These are phyloP conservation scores for Cephalopachus bancanus DNA, from an alignment of 2,797 vertebrate species.

Conservation along the genomic window DNA sequence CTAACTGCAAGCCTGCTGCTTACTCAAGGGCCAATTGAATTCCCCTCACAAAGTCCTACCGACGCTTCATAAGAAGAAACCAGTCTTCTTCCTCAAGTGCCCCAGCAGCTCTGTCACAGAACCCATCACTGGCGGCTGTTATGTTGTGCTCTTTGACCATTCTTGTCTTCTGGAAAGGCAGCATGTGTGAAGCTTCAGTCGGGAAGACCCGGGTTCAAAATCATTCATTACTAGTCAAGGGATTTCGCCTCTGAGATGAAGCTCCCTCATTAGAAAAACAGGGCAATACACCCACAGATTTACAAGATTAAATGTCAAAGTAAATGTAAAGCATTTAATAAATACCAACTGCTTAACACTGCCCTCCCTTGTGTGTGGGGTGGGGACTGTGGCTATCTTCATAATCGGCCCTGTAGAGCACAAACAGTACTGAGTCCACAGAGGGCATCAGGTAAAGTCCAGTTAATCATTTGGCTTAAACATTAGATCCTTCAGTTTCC, in stretches of 20 bases:
- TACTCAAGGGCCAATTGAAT: slow-evolving; percentile 62
- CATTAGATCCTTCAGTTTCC: background rate
- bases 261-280: slow-evolving; percentile 27
- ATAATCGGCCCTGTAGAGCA: background rate
- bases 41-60: background rate
- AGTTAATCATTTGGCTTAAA: slow-evolving; percentile 13
- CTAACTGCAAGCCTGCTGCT: slow-evolving; percentile 44
- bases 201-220: background rate
- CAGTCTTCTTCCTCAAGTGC: background rate
- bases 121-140: background rate
- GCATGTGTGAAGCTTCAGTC: background rate
- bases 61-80: background rate
- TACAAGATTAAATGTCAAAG: slow-evolving; percentile 31
- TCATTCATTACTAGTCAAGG: background rate
- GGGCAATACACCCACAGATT: background rate
- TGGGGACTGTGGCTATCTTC: background rate
- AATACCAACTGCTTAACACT: background rate
- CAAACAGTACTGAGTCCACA: background rate
- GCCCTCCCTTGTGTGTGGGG: background rate
- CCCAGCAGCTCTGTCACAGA: background rate
- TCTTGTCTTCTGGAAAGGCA: slow-evolving; percentile 50
- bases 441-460: background rate
- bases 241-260: background rate
- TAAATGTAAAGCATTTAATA: slow-evolving; percentile 4
- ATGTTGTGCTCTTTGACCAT: background rate